Base-by-base conservation (phyloP, 2,113 vertebrate genomes). In the Oxyura jamaicensis region DNA sequence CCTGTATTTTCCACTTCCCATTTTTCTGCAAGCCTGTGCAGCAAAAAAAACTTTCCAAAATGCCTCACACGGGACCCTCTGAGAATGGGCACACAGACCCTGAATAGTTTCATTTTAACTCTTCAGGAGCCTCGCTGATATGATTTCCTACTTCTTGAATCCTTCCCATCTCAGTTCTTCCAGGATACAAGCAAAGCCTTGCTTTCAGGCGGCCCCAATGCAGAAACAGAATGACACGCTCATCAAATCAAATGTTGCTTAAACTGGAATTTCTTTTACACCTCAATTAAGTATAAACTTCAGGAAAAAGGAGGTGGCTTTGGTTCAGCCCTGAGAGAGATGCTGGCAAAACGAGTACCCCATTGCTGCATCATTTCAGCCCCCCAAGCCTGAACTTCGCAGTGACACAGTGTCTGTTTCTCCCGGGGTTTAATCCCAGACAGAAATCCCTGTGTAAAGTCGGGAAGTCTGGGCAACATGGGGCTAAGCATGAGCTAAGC, bases 21-120 rank as follows among this genome's bases (percentile, higher is more conserved):
- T 62, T 90, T 83, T 41, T 23, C 46, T 62, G 55, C 3, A 41
- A 55, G 10, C 10, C 10, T 55, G 76, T 39, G 41, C 29, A 15
- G 23, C 22, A 53, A 48, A 35, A 58, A 73, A 88, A 78, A 25
- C 58, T 59, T 72, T 28, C 78, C 41, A 44, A 66, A 69, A 48
- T 53, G 19, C 11, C 11, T 48, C 20, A 23, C 0, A 0, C 22
- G 39, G 44, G 59, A 41, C 20, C 13, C 13, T 20, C 31, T 0
- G 1, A 62, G 20, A 69, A 69, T 48, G 18, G 35, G 28, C 46
- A 28, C 0, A 0, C 21, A 63, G 8, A 15, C 42, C 29, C 29
- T 18, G 21, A 48, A 33, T 67, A 79, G 10, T 48, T 79, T 56
- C 4, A 29, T 50, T 56, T 56, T 44, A 23, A 31, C 35, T 80